A percentile compares a stretch with the other conserved stretches of the same genome.
Conservation (phyloP, 2,888 invertebrate species). For the Hyalella azteca region DNA sequence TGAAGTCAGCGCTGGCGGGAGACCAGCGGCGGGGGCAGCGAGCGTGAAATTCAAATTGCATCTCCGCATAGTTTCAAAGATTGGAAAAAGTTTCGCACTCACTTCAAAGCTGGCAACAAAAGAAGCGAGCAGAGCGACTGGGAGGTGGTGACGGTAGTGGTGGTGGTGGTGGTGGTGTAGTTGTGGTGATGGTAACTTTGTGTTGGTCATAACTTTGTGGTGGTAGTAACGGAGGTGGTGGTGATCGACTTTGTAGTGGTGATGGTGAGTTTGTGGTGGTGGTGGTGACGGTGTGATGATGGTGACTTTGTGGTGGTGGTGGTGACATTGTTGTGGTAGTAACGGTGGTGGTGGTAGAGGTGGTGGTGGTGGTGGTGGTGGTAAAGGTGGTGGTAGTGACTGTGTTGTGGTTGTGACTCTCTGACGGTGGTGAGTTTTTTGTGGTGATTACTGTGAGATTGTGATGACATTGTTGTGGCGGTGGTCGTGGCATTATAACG, state of each 20-base stretch:
- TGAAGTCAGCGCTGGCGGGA: background rate
- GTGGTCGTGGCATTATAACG: too few relatives aligned
- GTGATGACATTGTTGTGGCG: too few relatives aligned
- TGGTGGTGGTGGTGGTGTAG: background rate
- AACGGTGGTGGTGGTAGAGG: background rate
- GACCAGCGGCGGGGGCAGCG: background rate
- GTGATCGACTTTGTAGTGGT: background rate
- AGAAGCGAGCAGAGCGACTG: background rate
- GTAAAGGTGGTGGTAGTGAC: background rate
- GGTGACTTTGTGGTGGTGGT: background rate
- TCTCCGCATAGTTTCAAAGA: constrained; percentile 36
- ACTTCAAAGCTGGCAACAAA: constrained; percentile 26
- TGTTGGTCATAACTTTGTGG: background rate
- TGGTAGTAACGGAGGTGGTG: background rate
- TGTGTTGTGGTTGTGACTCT: background rate
- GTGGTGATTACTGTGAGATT: too few relatives aligned
- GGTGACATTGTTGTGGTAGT: background rate
- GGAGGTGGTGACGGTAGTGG: background rate
- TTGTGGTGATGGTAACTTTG: background rate
- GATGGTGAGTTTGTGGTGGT: background rate
- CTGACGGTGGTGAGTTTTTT: too few relatives aligned
- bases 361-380: background rate
- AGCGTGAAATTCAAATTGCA: constrained; percentile 20
- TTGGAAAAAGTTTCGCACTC: constrained; percentile 22
- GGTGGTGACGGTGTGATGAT: background rate